Base-by-base conservation (phyloP, 2,113 vertebrate genomes). In the Hystrix cristata region DNA sequence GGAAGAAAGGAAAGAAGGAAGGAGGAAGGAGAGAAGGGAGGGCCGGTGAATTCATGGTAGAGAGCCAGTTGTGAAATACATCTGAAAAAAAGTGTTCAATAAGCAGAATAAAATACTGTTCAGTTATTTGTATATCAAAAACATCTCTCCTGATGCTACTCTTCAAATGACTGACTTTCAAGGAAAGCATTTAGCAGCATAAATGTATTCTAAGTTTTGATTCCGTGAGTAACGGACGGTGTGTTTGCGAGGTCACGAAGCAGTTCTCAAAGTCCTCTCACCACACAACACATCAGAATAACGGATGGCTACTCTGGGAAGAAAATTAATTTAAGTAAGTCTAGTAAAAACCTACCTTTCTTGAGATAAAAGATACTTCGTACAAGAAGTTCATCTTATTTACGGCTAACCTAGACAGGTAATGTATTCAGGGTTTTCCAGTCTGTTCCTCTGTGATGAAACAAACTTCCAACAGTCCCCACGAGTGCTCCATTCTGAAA, bases 311-410 rank as follows among this genome's bases (percentile, higher is more conserved):
- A 67, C 71, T 59, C 48, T 72, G 55, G 90, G 97, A 98, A 96
- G 92, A 96, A 98, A 98, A 97, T 95, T 92, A 97, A 97, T 97
- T 97, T 98, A 93, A 98, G 94, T 76, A 96, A 96, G 34, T 97
- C 96, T 94, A 43, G 93, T 98, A 97, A 94, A 98, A 98, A 89
- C n/a, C 72, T 0, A 76, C 67, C 87, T 23, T 11, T 71, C 91
- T 96, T 90, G 46, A 59, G 59, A 91, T 60, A 91, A 87, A 95
- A 98, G 92, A 86, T 46, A 62, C 94, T 95, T 84, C 88, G 87
- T 89, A 15, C 74, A 90, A 95, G 74, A 62, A 12, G 27, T 98
- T 94, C 57, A 83, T 59, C 69, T 98, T 97, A 89, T 97, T 98
- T 98, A 97, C 90, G 95, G 59, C 19, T 34, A 95, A 93, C 10